These are phyloP conservation scores for Nasonovia ribisnigri DNA, from an alignment of 2,888 invertebrate genomes.

Conservation along the genomic window DNA sequence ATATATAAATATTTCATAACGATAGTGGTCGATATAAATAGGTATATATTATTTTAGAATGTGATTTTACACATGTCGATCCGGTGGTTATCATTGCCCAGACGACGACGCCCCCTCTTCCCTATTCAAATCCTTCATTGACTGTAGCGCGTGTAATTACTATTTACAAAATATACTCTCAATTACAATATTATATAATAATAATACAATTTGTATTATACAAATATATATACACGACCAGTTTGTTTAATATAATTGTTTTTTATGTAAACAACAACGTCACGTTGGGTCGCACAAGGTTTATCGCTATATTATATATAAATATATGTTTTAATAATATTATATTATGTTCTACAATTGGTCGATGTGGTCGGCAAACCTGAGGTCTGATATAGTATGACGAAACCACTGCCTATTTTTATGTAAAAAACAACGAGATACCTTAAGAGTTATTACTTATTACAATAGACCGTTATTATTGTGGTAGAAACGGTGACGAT, in stretches of 20 bases:
- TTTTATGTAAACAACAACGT: not conserved
- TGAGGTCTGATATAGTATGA: slow-evolving; percentile 41
- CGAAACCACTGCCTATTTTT: not conserved
- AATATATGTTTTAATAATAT: not conserved
- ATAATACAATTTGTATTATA: no score
- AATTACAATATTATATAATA: not conserved
- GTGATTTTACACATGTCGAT: not conserved
- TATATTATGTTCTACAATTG: slow-evolving; percentile 6
- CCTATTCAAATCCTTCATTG: not conserved
- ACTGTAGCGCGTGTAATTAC: not conserved
- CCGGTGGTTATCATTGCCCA: not conserved
- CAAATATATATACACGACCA: not conserved
- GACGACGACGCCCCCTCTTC: not conserved
- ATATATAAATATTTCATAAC: not conserved
- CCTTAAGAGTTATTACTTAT: not conserved
- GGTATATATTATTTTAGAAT: not conserved
- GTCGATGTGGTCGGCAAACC: slow-evolving; percentile 19
- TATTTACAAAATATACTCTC: not conserved
- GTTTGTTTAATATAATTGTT: slow-evolving; percentile 11
- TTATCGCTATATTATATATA: not conserved
- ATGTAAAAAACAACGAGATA: slow-evolving; percentile 1
- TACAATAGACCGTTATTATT: not conserved
- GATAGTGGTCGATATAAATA: not conserved
- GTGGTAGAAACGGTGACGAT: slow-evolving; percentile 10
- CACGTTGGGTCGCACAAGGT: not conserved